Conservation (phyloP, 2,888 invertebrate genomes). For the Cylindroiulus punctatus region DNA sequence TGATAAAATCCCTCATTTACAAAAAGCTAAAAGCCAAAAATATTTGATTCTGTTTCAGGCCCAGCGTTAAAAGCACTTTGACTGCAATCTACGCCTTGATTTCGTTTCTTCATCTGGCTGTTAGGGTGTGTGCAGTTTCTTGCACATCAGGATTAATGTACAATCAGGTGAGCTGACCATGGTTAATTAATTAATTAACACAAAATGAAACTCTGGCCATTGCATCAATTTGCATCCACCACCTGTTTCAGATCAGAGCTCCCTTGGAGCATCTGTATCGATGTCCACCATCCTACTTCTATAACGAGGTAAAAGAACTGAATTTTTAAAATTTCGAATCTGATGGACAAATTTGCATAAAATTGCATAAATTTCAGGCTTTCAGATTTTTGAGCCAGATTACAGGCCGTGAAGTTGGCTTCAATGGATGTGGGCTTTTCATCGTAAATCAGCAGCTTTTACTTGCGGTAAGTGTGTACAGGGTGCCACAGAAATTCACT, state of each 20-base stretch:
- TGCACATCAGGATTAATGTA: conserved; percentile 20
- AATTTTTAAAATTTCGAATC: no score
- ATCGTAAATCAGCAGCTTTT: conserved; percentile 35
- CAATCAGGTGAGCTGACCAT: background rate
- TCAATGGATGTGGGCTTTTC: conserved; percentile 48
- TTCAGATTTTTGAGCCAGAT: conserved; percentile 48
- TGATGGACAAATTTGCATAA: background rate
- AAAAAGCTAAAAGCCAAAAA: no score
- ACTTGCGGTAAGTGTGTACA: background rate
- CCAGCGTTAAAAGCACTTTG: background rate
- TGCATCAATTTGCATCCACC: no score
- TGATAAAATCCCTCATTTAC: no score
- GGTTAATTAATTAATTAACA: no score
- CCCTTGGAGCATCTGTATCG: conserved; percentile 33
- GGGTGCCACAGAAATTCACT: no score
- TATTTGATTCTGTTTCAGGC: background rate
- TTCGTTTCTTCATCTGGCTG: conserved; percentile 17
- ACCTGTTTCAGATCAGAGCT: conserved; percentile 24
- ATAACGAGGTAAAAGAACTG: conserved; percentile 31
- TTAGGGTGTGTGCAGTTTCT: background rate
- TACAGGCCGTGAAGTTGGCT: conserved; percentile 12
- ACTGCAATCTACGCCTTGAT: background rate
- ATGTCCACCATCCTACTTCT: conserved; percentile 30
- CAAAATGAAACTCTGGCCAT: no score
- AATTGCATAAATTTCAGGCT: background rate